Evolutionary conservation across 1,140 invertebrate species (phyloP).

Genomic region (Anastrepha ludens): DNA sequence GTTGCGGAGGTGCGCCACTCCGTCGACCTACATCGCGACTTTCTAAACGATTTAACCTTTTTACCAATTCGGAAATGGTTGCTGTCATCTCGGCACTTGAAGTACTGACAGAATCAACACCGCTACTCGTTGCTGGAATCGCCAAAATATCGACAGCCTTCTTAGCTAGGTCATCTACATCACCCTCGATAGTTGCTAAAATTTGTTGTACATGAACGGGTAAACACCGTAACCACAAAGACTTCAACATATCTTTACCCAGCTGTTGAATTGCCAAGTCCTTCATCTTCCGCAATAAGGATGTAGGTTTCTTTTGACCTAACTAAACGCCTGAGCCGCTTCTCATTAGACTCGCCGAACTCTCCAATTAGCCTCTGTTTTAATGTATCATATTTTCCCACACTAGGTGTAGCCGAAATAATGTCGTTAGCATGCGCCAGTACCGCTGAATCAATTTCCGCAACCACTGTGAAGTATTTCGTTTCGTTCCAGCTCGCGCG

Average conservation of each 20-base stretch:
- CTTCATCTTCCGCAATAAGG: constrained; percentile 11
- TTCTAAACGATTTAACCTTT: too few relatives aligned
- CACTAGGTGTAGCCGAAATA: neutral
- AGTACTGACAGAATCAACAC: neutral
- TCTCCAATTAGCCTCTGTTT: constrained; percentile 1
- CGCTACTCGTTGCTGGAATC: neutral
- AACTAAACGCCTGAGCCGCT: neutral
- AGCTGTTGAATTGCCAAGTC: neutral
- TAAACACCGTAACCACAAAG: constrained; percentile 13
- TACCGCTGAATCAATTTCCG: constrained; percentile 9
- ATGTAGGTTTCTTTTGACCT: neutral
- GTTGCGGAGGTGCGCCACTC: neutral
- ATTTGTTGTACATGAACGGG: neutral
- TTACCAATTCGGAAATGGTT: neutral
- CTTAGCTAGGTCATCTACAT: neutral
- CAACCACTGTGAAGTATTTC: neutral
- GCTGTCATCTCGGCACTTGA: neutral
- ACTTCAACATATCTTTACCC: neutral
- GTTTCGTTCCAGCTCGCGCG: neutral
- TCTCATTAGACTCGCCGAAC: neutral
- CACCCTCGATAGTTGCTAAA: neutral
- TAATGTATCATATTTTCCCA: neutral
- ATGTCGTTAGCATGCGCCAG: constrained; percentile 9
- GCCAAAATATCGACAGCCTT: constrained; percentile 10
- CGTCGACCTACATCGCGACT: neutral